Evolutionary conservation across 2,113 vertebrate species (phyloP).

Genomic region (Psilopogon haemacephalus): DNA sequence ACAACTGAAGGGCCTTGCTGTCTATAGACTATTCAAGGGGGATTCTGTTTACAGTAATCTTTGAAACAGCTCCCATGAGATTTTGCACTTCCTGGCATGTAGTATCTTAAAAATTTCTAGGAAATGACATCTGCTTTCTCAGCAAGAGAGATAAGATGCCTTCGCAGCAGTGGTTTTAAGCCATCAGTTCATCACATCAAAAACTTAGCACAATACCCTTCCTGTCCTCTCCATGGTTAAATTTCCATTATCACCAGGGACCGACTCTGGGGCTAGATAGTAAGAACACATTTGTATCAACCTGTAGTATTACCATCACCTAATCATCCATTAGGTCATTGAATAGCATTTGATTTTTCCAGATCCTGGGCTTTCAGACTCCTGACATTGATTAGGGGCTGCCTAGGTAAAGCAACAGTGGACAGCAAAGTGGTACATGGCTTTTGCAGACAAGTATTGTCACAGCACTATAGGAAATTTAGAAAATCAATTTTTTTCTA

Average conservation of each 20-base stretch:
- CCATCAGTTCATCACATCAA: neutral
- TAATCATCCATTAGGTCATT: neutral
- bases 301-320: neutral
- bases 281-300: neutral
- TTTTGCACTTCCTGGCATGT: constrained; percentile 18
- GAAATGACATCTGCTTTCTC: constrained; percentile 44
- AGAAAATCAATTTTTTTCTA: neutral
- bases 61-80: neutral
- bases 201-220: neutral
- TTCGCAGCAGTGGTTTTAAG: constrained; percentile 7
- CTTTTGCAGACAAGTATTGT: neutral
- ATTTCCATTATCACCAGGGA: neutral
- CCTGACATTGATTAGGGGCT: neutral
- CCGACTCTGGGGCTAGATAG: neutral
- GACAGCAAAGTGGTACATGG: neutral
- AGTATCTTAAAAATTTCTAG: constrained; percentile 45
- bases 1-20: neutral
- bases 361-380: neutral
- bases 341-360: neutral
- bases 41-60: constrained; percentile 14
- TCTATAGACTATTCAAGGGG: neutral
- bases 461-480: neutral
- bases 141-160: constrained; percentile 32
- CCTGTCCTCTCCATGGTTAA: fast-evolving
- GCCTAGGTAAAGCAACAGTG: neutral